Conservation (phyloP, 2,113 vertebrate species). For the Illadopsis cleaveri region DNA sequence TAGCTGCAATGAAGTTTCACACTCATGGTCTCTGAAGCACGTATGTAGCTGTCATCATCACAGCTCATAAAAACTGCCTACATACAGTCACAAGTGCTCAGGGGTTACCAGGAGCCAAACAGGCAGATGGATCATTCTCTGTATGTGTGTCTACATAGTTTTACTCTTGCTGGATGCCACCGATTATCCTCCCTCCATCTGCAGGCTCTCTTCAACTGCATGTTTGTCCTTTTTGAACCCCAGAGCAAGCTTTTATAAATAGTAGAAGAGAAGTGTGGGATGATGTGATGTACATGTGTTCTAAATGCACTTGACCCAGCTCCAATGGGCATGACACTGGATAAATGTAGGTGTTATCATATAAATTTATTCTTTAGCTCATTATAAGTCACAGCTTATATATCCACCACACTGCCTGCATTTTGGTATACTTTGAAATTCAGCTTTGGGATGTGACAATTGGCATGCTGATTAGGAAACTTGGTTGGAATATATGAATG, state of each 20-base stretch:
- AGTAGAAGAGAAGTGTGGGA: background rate
- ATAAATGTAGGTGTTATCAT: background rate
- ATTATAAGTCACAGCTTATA: background rate
- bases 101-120: constrained; percentile 4
- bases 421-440: background rate
- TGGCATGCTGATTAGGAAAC: background rate
- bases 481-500: background rate
- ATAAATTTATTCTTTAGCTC: background rate
- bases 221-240: background rate
- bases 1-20: background rate
- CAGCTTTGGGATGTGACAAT: background rate
- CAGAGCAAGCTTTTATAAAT: background rate
- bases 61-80: constrained; percentile 3
- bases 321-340: background rate
- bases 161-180: background rate
- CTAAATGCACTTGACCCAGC: background rate
- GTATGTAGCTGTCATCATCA: background rate
- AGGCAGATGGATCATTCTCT: constrained; percentile 20
- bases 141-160: background rate
- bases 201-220: background rate
- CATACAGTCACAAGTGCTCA: background rate
- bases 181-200: background rate
- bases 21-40: background rate
- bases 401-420: background rate
- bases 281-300: background rate